These are phyloP conservation scores for Calameuta pallipes DNA, from an alignment of 2,888 invertebrate species.

Conservation along the genomic window DNA sequence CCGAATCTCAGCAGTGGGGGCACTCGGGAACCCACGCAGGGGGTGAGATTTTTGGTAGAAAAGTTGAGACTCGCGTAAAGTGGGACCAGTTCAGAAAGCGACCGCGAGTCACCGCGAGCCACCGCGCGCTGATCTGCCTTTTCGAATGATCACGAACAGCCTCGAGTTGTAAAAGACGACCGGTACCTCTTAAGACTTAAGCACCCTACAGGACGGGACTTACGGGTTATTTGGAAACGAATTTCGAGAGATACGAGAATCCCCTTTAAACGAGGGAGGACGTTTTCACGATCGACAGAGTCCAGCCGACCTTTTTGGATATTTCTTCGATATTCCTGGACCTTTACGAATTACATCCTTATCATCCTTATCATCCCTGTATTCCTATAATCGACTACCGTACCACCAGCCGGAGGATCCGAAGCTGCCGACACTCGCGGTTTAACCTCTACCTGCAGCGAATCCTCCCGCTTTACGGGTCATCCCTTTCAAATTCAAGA, in stretches of 20 bases:
- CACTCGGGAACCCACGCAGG: constrained; percentile 59
- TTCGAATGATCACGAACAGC: constrained; percentile 5
- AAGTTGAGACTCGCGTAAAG: constrained; percentile 58
- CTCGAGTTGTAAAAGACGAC: constrained; percentile 8
- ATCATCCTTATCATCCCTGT: not conserved
- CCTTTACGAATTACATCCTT: not conserved
- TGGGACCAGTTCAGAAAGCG: constrained; percentile 57
- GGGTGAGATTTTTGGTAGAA: constrained; percentile 57
- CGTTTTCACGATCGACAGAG: not conserved
- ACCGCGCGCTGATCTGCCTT: constrained; percentile 19
- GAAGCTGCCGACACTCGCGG: not conserved
- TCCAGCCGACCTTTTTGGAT: not conserved
- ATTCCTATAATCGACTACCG: not conserved
- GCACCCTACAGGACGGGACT: constrained; percentile 4
- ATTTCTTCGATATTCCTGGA: not conserved
- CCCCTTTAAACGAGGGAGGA: not conserved
- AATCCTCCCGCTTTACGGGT: not conserved
- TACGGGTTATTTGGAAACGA: constrained; percentile 7
- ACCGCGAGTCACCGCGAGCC: constrained; percentile 49
- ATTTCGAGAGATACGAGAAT: not conserved
- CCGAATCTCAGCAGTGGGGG: constrained; percentile 66
- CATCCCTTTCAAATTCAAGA: not conserved
- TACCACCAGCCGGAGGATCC: not conserved
- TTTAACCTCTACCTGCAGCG: not conserved
- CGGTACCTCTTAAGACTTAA: constrained; percentile 2